Conservation (phyloP, 2,888 invertebrate genomes). For the Sturmia bella region DNA sequence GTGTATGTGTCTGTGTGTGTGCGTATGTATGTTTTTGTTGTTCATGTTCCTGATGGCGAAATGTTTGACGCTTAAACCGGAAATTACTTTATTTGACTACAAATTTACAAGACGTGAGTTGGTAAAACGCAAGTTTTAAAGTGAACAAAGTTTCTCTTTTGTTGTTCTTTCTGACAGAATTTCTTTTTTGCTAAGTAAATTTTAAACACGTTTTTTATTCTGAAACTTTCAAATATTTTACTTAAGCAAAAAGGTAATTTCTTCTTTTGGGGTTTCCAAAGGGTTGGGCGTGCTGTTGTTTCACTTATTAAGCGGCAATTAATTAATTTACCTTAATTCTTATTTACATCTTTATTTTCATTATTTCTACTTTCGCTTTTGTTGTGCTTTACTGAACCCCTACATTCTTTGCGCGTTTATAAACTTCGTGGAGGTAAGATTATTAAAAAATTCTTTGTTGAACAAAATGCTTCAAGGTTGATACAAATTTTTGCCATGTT, state of each 20-base stretch:
- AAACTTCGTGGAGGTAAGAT: neutral
- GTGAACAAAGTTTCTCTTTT: too few relatives aligned
- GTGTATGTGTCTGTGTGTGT: neutral
- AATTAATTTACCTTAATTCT: conserved; percentile 9
- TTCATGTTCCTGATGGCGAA: conserved; percentile 9
- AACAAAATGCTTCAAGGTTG: conserved; percentile 2
- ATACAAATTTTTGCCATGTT: neutral
- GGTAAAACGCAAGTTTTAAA: neutral
- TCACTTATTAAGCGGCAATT: conserved; percentile 2
- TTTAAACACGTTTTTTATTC: neutral
- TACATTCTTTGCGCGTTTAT: neutral
- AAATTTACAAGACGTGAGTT: conserved; percentile 19
- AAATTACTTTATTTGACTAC: conserved; percentile 48
- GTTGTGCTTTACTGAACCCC: neutral
- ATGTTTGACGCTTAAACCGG: conserved; percentile 41
- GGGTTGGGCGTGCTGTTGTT: neutral
- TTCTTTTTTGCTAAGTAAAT: neutral
- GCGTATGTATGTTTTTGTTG: neutral
- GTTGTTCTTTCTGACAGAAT: too few relatives aligned
- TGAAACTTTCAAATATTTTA: neutral
- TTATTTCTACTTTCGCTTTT: neutral
- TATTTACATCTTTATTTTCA: neutral
- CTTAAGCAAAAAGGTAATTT: neutral
- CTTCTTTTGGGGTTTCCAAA: neutral
- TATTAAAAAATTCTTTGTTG: neutral